Evolutionary conservation across 53 echinoderm and acorn worm genomes (phyloP), one percentile per base, ranked within the genome.

Genomic region (Stichopus horrens): DNA sequence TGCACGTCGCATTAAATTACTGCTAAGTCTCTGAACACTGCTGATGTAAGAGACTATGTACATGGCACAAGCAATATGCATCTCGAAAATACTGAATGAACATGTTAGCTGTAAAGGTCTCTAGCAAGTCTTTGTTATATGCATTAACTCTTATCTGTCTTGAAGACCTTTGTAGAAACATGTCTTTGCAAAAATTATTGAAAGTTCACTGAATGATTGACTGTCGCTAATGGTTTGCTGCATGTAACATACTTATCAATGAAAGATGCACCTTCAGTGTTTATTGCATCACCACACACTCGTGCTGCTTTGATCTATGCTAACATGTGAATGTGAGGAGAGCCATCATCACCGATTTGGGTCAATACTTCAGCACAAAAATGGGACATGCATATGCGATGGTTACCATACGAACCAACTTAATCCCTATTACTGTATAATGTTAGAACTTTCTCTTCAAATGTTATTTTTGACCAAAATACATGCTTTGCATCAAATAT

Each of bases 31-130:
- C 79, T 93, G 80, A 18, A 83, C 83, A 78, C 88, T 93, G n/a
- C 76, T 76, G 53, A 93, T 86, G 74, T 93, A 93, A 37, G 55
- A 76, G 7, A 93, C 86, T 20, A 93, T 86, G 53, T 92, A 92
- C 66, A 76, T 67, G 21, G 75, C 59, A 88, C 93, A 93, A 23
- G 93, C 91, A 86, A 88, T n/a, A 93, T 9, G 88, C 73, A 85
- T 91, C 86, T 52, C 58, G 63, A 4, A 93, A 82, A 87, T 74
- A 92, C 20, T 58, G 84, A n/a, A 83, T 87, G 53, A 90, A 90
- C 55, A 76, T 76, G 55, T 93, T 93, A 5, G 93, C 90, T 74
- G 84, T 88, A 91, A 91, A 91, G 8, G 91, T 88, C 83, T 75
- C 58, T 53, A 93, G 20, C 21, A 93, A 59, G 56, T 73, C 54